These are phyloP conservation scores for Sinocyclocheilus anshuiensis DNA, from an alignment of 2,113 vertebrate genomes.

Conservation along the genomic window DNA sequence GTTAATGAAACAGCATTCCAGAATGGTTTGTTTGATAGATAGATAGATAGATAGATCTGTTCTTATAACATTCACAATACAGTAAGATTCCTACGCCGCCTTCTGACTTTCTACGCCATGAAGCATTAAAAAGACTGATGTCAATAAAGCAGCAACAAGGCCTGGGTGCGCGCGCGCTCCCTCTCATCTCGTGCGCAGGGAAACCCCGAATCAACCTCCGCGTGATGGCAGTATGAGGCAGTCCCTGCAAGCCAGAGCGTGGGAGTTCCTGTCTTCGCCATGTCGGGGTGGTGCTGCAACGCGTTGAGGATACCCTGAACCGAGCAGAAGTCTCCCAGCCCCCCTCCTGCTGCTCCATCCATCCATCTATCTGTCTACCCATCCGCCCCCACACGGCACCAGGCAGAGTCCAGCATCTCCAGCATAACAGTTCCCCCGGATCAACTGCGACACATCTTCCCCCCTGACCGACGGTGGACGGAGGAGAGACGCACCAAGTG, in stretches of 20 bases:
- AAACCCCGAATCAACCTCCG: slow-evolving; percentile 71
- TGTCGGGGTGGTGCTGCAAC: slow-evolving; percentile 76
- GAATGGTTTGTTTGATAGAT: background rate
- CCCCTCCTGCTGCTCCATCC: slow-evolving; percentile 14
- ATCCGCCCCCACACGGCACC: slow-evolving; percentile 53
- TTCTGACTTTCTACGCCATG: background rate
- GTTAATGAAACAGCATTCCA: background rate
- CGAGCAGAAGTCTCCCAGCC: slow-evolving; percentile 52
- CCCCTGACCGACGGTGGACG: slow-evolving; percentile 58
- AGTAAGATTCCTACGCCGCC: background rate
- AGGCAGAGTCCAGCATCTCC: slow-evolving; percentile 29
- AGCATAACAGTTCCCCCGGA: slow-evolving; percentile 19
- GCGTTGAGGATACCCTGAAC: slow-evolving; percentile 66
- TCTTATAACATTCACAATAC: too few relatives aligned
- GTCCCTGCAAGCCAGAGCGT: slow-evolving; percentile 66
- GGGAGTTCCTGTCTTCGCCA: slow-evolving; percentile 80
- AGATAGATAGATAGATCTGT: background rate
- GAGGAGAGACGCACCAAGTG: slow-evolving; percentile 71
- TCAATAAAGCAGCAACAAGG: slow-evolving; percentile 40
- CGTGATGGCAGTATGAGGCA: slow-evolving; percentile 78
- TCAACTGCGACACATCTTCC: slow-evolving; percentile 6
- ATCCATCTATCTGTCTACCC: slow-evolving; percentile 60
- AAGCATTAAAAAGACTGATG: slow-evolving; percentile 22
- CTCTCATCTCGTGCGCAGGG: slow-evolving; percentile 52
- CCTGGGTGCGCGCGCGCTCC: slow-evolving; percentile 21